phyloP scores from a whole-genome alignment of 2,797 vertebrate genomes.

The Myotis findleyi region DNA sequence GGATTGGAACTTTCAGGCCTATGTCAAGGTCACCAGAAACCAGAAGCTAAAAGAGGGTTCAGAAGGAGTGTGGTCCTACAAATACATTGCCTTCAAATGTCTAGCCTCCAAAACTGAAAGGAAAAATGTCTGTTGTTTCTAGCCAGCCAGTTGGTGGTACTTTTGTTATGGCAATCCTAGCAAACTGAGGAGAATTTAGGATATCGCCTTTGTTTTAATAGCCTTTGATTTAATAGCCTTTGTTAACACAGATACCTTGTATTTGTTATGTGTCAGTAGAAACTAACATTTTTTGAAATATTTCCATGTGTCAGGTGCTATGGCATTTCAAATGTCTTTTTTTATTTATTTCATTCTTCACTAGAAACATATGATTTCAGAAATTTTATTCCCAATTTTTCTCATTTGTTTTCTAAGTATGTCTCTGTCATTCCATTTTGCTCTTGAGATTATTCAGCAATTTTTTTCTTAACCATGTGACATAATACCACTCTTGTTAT shows the following conservation, averaged over 20 bases:
- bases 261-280: not conserved
- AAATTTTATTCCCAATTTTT: not conserved
- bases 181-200: not conserved
- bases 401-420: not conserved
- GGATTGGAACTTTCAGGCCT: not conserved
- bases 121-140: not conserved
- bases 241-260: not conserved
- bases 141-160: not conserved
- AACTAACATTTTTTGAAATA: not conserved
- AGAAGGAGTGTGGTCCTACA: not conserved
- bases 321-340: not conserved
- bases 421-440: not conserved
- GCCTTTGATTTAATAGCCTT: not conserved
- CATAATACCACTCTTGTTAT: not conserved
- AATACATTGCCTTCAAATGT: not conserved
- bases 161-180: not conserved
- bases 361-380: not conserved
- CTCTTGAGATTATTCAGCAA: not conserved
- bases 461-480: not conserved
- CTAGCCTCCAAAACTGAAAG: not conserved
- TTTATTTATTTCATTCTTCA: not conserved
- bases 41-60: not conserved
- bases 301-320: not conserved
- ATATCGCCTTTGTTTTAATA: not conserved
- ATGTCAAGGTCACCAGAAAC: rapidly evolving